phyloP scores from a whole-genome alignment of 1,140 invertebrate species.

The Nilaparvata lugens region DNA sequence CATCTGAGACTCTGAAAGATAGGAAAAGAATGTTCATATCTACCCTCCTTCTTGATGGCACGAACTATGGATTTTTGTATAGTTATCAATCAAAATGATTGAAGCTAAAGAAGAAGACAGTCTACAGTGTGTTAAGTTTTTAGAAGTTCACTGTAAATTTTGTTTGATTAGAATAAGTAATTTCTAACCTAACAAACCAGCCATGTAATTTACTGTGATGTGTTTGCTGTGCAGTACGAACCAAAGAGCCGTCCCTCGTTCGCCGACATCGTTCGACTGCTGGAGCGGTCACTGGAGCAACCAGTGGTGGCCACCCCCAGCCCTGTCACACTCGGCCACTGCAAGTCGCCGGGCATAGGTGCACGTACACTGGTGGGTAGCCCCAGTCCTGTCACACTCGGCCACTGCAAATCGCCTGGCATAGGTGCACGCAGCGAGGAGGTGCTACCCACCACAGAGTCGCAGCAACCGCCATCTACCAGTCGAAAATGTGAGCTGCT shows the following conservation, averaged over 20 bases:
- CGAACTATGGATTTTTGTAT: too few relatives aligned
- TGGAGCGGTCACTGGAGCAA: conserved; percentile 33
- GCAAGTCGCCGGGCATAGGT: neutral
- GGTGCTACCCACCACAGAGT: conserved; percentile 9
- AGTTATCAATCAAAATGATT: too few relatives aligned
- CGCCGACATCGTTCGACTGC: conserved; percentile 57
- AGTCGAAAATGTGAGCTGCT: conserved; percentile 15
- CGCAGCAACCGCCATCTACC: neutral
- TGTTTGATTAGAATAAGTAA: too few relatives aligned
- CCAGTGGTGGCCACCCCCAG: neutral
- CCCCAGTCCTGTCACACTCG: neutral
- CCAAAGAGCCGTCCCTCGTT: conserved; percentile 76
- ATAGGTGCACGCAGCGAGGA: conserved; percentile 22
- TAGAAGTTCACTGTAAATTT: too few relatives aligned
- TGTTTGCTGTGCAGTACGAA: conserved; percentile 67
- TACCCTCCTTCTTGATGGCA: too few relatives aligned
- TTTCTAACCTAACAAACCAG: too few relatives aligned
- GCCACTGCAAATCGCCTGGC: neutral
- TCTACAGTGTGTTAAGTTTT: too few relatives aligned
- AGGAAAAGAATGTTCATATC: too few relatives aligned
- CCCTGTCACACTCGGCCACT: neutral
- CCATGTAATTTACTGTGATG: conserved; percentile 90
- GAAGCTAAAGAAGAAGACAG: too few relatives aligned
- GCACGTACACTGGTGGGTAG: neutral
- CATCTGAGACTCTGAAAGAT: too few relatives aligned